Percentiles rank a stretch among this genome's conserved stretches.
Evolutionary conservation across 2,888 invertebrate species (phyloP).

Genomic region (Eupelmus urozonus): DNA sequence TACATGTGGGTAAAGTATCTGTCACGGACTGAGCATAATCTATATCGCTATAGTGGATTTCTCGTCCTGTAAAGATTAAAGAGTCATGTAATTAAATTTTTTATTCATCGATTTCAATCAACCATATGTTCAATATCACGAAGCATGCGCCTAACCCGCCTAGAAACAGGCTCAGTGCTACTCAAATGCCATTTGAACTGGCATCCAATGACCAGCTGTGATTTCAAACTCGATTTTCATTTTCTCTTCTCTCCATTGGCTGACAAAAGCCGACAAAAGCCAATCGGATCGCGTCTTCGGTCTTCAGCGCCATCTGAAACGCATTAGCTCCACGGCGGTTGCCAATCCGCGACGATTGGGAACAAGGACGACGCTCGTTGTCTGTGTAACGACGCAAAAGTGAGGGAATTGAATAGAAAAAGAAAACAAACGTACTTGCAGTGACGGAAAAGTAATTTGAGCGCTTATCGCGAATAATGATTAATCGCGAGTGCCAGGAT

Average conservation of each 20-base stretch:
- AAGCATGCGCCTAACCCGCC: no score
- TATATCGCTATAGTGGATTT: no score
- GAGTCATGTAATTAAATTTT: no score
- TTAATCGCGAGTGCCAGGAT: no score
- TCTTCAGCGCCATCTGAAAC: constrained; percentile 35
- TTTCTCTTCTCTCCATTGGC: not conserved
- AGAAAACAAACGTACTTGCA: not conserved
- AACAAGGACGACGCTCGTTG: not conserved
- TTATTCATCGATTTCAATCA: no score
- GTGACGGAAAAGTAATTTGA: not conserved
- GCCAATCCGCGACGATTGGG: constrained; percentile 16
- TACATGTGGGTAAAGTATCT: no score
- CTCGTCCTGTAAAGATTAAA: no score
- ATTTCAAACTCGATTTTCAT: constrained; percentile 13
- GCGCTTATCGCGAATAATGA: no score
- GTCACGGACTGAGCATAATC: no score
- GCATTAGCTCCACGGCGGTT: not conserved
- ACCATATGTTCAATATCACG: no score
- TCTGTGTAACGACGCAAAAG: constrained; percentile 15
- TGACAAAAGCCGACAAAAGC: not conserved
- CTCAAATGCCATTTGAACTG: no score
- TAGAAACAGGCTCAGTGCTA: no score
- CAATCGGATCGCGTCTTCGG: not conserved
- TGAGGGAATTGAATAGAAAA: not conserved
- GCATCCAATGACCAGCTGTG: not conserved